Evolutionary conservation across 2,797 vertebrate species (phyloP), one percentile per base, ranked within the genome.

Genomic region (Cercopithecus hamlyni): DNA sequence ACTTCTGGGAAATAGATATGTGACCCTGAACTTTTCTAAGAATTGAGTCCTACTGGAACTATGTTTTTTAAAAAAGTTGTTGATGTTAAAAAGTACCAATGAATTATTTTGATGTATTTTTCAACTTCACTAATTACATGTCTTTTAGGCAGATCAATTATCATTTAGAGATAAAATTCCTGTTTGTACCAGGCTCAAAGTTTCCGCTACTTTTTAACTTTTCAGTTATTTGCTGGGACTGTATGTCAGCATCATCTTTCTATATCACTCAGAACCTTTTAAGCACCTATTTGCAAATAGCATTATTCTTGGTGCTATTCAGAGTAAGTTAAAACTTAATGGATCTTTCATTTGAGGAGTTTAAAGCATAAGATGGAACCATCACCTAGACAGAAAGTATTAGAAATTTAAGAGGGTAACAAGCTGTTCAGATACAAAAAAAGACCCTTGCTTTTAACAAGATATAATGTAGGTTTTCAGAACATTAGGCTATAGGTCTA

Each of bases 251-350:
- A n/a, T 43, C n/a, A 79, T 39, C 24, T 41, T 94, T 93, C 58
- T 88, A 26, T 81, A 26, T 81, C n/a, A 75, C 67, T 88, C 33
- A 90, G 27, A 96, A 55, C 13, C 19, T 88, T 87, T 95, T 70
- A 94, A 83, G 9, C 24, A 70, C 20, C 33, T 88, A 19, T 90
- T 95, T 94, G 73, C 81, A 92, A 93, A 88, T 70, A 26, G 22
- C 22, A 45, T 93, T 95, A 36, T 52, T 81, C 10, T 93, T 85
- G 22, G 11, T 88, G 55, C 36, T 92, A 41, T 67, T 92, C 19
- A 94, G 58, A 84, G 13, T 64, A 45, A 81, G 43, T 79, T 82
- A 84, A 94, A 96, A 82, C 52, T 92, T 96, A 98, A 83, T 73
- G 87, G 95, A 72, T 67, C 45, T 77, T 91, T 24, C 39, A 41